Base-by-base conservation (phyloP, 2,797 vertebrate species). In the Petrocephalus sullivani region DNA sequence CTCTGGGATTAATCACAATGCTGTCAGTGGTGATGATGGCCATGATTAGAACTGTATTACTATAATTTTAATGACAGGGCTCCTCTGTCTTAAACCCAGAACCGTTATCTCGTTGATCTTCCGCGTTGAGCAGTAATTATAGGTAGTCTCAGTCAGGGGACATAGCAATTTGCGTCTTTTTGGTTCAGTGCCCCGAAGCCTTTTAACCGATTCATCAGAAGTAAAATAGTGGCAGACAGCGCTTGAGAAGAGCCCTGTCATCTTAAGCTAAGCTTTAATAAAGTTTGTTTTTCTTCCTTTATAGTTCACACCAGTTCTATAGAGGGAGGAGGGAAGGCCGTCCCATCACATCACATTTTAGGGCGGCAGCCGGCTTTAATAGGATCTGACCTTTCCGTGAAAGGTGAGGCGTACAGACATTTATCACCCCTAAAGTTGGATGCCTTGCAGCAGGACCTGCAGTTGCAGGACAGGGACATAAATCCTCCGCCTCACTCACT, bases 101-200 rank as follows among this genome's bases (percentile, higher is more conserved):
- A 2, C 89, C 87, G 88, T 91, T 90, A 92, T 93, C 91, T 91
- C 92, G 93, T 92, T 94, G 93, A 94, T 95, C 92, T 92, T 87
- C 90, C 90, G 88, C 88, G 89, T 90, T 91, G 86, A 93, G 90
- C 90, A 60, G 85, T 60, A 86, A 95, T 94, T 94, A 94, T 90
- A 87, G 88, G 92, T 94, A 94, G 95, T 95, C 94, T 93, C 89
- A 93, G 93, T 94, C 93, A 92, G 92, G 93, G 93, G 92, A 93
- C 92, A 90, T 91, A 89, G 93, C 91, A 90, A 92, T 94, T 93
- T 94, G 92, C 93, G 93, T 92, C 92, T 91, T 90, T 91, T 93
- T 58, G 92, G 90, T 93, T 90, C 88, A 85, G 91, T 92, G 88
- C 91, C 89, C 91, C 88, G 88, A 86, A 89, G 92, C 90, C 89